phyloP scores from a whole-genome alignment of 1,140 invertebrate genomes.

The Heliconius himera region DNA sequence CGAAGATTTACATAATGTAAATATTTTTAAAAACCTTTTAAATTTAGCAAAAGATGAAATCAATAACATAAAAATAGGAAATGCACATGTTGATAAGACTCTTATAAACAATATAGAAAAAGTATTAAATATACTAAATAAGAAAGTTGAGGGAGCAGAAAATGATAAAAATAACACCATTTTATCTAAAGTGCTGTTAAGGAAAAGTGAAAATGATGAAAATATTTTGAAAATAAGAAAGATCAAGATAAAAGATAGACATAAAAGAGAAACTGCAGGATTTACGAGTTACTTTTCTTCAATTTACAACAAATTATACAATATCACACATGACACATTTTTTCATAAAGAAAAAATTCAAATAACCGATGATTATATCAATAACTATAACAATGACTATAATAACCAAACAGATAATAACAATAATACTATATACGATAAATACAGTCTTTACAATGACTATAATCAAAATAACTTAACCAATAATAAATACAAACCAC shows the following conservation, averaged over 20 bases:
- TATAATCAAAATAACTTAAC: neutral
- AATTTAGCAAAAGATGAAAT: neutral
- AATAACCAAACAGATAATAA: neutral
- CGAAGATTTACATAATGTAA: too few relatives aligned
- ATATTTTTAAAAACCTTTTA: neutral
- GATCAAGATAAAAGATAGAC: conserved; percentile 1
- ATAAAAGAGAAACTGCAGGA: neutral
- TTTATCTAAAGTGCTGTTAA: neutral
- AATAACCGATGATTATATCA: neutral
- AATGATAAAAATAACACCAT: neutral
- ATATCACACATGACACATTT: conserved; percentile 2
- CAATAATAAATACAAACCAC: neutral
- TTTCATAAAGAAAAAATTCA: neutral
- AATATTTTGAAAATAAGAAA: neutral
- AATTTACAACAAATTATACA: conserved; percentile 26
- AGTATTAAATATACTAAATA: neutral
- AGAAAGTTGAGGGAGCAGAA: neutral
- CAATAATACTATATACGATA: neutral
- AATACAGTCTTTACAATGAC: neutral
- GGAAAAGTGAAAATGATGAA: neutral
- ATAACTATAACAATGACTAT: neutral
- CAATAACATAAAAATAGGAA: neutral
- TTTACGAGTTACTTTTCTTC: neutral
- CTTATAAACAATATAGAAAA: neutral
- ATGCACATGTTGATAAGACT: neutral